phyloP scores from a whole-genome alignment of 2,113 vertebrate species.

The Platysteira castanea region DNA sequence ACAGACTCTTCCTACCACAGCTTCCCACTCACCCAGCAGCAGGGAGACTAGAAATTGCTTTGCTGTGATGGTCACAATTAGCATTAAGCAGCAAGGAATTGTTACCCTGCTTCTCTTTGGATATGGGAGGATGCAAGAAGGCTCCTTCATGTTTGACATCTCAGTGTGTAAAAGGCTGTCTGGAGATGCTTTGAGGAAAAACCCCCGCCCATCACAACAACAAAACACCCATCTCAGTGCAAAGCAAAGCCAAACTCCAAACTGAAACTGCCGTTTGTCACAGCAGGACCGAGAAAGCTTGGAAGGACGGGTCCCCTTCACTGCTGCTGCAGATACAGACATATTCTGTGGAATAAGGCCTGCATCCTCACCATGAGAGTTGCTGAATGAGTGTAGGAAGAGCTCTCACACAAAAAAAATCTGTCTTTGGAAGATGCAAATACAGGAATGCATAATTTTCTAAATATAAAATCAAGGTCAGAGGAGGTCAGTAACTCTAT shows the following conservation, averaged over 20 bases:
- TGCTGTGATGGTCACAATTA: background rate
- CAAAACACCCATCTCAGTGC: background rate
- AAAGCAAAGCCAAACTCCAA: background rate
- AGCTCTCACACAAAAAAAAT: background rate
- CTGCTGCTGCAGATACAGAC: background rate
- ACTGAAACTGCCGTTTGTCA: background rate
- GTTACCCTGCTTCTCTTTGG: background rate
- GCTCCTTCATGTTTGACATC: background rate
- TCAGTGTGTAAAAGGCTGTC: background rate
- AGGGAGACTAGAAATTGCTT: background rate
- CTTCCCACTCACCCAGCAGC: background rate
- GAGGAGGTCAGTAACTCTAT: background rate
- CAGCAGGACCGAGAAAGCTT: background rate
- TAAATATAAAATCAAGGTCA: slow-evolving; percentile 55
- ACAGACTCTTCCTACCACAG: background rate
- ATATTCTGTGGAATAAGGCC: background rate
- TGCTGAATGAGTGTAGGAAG: background rate
- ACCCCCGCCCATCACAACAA: background rate
- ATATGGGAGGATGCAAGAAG: background rate
- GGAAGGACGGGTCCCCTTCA: background rate
- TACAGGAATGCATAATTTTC: slow-evolving; percentile 14
- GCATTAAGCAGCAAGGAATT: background rate
- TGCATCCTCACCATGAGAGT: background rate
- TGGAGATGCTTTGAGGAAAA: background rate
- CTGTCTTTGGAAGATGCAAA: background rate